Base-by-base conservation (phyloP, 2,113 vertebrate genomes). In the Xenopus laevis region DNA sequence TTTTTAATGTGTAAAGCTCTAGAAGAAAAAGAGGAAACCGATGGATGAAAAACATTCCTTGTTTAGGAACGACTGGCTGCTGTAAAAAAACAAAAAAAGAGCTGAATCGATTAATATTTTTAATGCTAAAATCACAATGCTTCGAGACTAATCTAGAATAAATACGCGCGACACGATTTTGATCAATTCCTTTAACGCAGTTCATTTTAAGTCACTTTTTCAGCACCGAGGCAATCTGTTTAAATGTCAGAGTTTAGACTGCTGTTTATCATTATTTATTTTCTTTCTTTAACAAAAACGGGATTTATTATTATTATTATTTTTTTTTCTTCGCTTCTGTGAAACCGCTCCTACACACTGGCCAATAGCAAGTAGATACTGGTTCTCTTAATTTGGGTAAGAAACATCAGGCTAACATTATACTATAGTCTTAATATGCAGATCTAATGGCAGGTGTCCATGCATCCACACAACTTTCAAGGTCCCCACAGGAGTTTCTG, bases 31-130 rank as follows among this genome's bases (percentile, higher is more conserved):
- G 62, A 87, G 87, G 88, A 85, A 92, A 92, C 86, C 91, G 60
- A 87, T 91, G 89, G 95, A 94, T 93, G 92, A 92, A 95, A 27
- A 90, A 98, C 96, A 98, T 98, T 98, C 96, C 96, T 97, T 90
- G 91, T 93, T 89, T 95, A 93, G 94, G 94, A 92, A 92, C 55
- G 91, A 95, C 94, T 87, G 90, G 94, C 96, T 98, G 95, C 95
- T 98, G 95, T 97, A 94, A 93, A 91, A 40, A 40, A 33, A n/a
- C n/a, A 33, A 33, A 40, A 91, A 86, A 82, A 84, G 86, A 91
- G 94, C 90, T 91, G 93, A 91, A 79, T 87, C 86, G 81, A 82
- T 74, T 84, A 89, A 90, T 93, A 91, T 89, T 50, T 75, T 70
- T 90, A 87, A 86, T 90, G 87, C 89, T 86, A 86, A 91, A 92